A percentile compares a stretch with the other conserved stretches of the same genome.
Evolutionary conservation across 2,797 vertebrate species (phyloP).

Genomic region (Chaetophractus vellerosus): DNA sequence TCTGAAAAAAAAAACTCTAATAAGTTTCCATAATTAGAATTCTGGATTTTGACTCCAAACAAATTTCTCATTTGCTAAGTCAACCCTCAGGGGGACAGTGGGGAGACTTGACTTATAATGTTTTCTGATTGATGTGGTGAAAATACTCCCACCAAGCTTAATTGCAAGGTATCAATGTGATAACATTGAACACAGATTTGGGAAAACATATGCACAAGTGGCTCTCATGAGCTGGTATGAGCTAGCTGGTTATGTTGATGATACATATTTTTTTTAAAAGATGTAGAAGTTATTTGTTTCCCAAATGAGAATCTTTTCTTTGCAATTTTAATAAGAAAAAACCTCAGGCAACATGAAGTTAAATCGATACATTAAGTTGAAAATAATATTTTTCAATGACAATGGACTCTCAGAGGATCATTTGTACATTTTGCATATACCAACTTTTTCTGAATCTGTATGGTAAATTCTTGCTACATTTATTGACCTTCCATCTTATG

Average conservation of each 20-base stretch:
- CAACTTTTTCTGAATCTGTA: neutral
- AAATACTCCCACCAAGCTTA: neutral
- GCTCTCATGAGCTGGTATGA: neutral
- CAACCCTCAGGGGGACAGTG: neutral
- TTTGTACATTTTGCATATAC: neutral
- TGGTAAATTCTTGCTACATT: neutral
- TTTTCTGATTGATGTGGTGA: neutral
- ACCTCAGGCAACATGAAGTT: neutral
- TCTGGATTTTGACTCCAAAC: neutral
- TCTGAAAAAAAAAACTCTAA: neutral
- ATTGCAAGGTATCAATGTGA: neutral
- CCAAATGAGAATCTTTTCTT: neutral
- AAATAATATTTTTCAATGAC: neutral
- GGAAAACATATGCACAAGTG: neutral
- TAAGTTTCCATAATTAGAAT: neutral
- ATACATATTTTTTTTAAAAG: neutral
- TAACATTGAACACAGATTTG: neutral
- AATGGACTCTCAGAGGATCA: neutral
- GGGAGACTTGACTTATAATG: neutral
- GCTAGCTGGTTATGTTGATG: neutral
- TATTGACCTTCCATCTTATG: neutral
- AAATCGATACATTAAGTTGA: neutral
- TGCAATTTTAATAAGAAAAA: slow-evolving; percentile 37
- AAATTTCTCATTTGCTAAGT: neutral
- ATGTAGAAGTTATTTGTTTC: slow-evolving; percentile 14